These are phyloP conservation scores for Amblyjoppa proteus DNA, from an alignment of 2,888 invertebrate genomes.

Conservation along the genomic window DNA sequence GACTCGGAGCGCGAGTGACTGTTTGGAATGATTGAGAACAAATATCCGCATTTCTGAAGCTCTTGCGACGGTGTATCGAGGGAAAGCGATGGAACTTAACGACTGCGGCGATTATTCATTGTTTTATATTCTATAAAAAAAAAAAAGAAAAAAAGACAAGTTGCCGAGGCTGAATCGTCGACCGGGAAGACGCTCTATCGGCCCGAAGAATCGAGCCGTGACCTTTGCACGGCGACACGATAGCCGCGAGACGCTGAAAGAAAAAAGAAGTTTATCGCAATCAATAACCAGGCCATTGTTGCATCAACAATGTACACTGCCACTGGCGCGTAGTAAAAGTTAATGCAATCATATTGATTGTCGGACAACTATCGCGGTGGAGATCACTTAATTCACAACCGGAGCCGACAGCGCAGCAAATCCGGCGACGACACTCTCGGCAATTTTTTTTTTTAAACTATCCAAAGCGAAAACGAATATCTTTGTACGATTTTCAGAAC, in stretches of 20 bases:
- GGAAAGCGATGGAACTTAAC: slow-evolving; percentile 17
- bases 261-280: slow-evolving; percentile 45
- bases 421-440: slow-evolving; percentile 17
- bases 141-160: neutral
- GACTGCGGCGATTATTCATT: neutral
- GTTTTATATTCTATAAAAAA: slow-evolving; percentile 3
- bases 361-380: slow-evolving; percentile 76
- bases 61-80: neutral
- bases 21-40: neutral
- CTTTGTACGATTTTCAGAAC: slow-evolving; percentile 17
- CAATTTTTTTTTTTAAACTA: neutral
- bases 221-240: slow-evolving; percentile 37
- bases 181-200: neutral
- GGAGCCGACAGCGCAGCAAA: neutral
- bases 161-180: slow-evolving; percentile 1
- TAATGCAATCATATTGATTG: slow-evolving; percentile 81
- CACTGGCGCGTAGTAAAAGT: slow-evolving; percentile 69
- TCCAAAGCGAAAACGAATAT: neutral
- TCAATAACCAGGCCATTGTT: slow-evolving; percentile 76
- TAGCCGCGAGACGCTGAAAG: slow-evolving; percentile 28
- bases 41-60: neutral
- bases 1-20: slow-evolving; percentile 13
- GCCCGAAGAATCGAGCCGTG: slow-evolving; percentile 42
- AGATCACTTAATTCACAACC: slow-evolving; percentile 41
- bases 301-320: slow-evolving; percentile 79